Evolutionary conservation across 2,888 invertebrate species (phyloP).

Genomic region (Yponomeuta evonymella): DNA sequence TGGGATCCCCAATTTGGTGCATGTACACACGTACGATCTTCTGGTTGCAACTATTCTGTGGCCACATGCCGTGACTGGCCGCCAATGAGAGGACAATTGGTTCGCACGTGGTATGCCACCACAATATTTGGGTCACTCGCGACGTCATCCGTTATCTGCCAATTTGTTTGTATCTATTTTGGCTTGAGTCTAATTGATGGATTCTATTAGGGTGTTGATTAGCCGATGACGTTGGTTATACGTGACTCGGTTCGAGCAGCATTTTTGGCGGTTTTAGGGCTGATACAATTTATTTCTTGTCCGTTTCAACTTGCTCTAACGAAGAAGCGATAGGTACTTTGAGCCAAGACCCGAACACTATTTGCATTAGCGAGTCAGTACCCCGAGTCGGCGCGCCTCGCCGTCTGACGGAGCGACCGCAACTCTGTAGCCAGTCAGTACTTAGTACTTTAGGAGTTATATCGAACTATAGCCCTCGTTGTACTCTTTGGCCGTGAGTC

Average conservation of each 20-base stretch:
- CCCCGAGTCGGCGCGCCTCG: neutral
- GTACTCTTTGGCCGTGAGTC: neutral
- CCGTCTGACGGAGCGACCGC: slow-evolving; percentile 3
- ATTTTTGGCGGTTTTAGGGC: too few relatives aligned
- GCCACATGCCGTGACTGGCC: neutral
- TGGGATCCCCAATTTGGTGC: too few relatives aligned
- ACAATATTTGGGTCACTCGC: neutral
- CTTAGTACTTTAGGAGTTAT: neutral
- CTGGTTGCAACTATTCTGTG: neutral
- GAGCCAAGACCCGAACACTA: too few relatives aligned
- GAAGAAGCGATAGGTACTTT: too few relatives aligned
- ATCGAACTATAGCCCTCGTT: neutral
- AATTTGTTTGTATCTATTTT: neutral
- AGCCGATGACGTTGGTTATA: neutral
- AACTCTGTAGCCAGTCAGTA: neutral
- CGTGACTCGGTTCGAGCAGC: too few relatives aligned
- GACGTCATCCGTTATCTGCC: neutral
- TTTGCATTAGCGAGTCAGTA: neutral
- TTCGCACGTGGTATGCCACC: neutral
- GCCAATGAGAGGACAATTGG: neutral
- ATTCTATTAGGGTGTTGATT: neutral
- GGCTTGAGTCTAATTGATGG: neutral
- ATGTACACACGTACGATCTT: neutral
- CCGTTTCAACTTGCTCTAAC: too few relatives aligned
- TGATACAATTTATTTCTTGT: too few relatives aligned